phyloP scores from a whole-genome alignment of 1,140 invertebrate genomes.

The Eumaeus atala region DNA sequence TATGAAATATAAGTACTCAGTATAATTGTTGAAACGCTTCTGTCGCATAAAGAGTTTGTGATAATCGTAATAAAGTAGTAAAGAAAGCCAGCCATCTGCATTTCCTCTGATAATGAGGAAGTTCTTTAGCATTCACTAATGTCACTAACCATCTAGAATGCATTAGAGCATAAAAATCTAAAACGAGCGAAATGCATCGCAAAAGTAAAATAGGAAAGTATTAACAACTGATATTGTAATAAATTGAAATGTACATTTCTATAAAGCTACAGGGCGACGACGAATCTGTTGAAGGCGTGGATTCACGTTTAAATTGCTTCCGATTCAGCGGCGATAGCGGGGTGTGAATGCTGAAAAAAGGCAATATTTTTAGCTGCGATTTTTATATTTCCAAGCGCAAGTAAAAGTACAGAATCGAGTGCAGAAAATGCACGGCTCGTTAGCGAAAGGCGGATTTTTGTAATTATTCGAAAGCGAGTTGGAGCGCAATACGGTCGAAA shows the following conservation, averaged over 20 bases:
- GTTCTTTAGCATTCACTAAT: too few relatives aligned
- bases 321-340: constrained; percentile 1
- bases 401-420: constrained; percentile 37
- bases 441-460: constrained; percentile 46
- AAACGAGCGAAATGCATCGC: too few relatives aligned
- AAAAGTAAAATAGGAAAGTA: too few relatives aligned
- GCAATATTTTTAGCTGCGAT: constrained; percentile 18
- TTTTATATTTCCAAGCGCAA: constrained; percentile 17
- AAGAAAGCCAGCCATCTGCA: too few relatives aligned
- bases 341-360: constrained; percentile 9
- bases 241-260: neutral
- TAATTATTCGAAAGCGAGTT: constrained; percentile 56
- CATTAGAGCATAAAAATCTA: too few relatives aligned
- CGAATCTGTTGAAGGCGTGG: neutral
- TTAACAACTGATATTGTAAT: neutral
- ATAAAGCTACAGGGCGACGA: neutral
- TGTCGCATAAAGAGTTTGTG: too few relatives aligned
- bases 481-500: constrained; percentile 13
- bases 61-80: too few relatives aligned
- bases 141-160: too few relatives aligned
- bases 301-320: constrained; percentile 15
- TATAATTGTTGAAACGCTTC: too few relatives aligned
- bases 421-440: constrained; percentile 41
- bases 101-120: too few relatives aligned
- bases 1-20: too few relatives aligned